Percentiles rank a stretch among this genome's conserved stretches.
These are phyloP conservation scores for Sander lucioperca DNA, from an alignment of 2,113 vertebrate species.

Conservation along the genomic window DNA sequence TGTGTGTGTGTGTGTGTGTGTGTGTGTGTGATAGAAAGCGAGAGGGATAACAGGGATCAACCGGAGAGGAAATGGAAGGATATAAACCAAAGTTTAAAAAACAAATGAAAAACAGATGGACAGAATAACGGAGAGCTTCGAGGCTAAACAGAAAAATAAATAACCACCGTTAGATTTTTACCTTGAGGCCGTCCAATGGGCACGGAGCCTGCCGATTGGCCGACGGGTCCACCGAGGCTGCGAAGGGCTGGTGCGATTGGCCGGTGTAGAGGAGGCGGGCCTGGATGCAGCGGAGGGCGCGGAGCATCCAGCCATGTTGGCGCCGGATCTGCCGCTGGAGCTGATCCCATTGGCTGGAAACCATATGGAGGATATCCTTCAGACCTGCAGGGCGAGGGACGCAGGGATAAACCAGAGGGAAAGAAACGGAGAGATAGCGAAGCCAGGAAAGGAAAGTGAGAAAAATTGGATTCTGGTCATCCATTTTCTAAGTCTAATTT, in stretches of 20 bases:
- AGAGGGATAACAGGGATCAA: conserved; percentile 40
- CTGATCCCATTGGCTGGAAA: conserved; percentile 95
- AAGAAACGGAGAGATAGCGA: neutral
- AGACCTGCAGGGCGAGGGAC: conserved; percentile 84
- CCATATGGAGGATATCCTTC: conserved; percentile 95
- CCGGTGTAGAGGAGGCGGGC: conserved; percentile 89
- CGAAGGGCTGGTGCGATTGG: conserved; percentile 79
- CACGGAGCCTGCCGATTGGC: conserved; percentile 49
- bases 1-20: conserved; percentile 24
- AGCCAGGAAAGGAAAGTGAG: neutral
- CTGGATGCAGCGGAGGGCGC: conserved; percentile 94
- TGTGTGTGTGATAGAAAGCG: conserved; percentile 11
- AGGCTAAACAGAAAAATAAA: conserved; percentile 75
- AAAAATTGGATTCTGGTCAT: no score
- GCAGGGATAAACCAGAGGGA: neutral
- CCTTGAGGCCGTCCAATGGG: conserved; percentile 82
- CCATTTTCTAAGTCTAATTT: no score
- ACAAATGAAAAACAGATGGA: conserved; percentile 69
- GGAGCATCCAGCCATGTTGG: conserved; percentile 98
- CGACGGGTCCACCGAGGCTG: conserved; percentile 1
- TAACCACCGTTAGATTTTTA: conserved; percentile 81
- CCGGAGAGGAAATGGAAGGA: conserved; percentile 57
- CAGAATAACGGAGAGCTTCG: conserved; percentile 36
- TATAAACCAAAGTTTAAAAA: conserved; percentile 24
- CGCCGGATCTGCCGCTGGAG: conserved; percentile 97